Base-by-base conservation (phyloP, 2,888 invertebrate genomes). In the Sphaerophoria rueppellii region DNA sequence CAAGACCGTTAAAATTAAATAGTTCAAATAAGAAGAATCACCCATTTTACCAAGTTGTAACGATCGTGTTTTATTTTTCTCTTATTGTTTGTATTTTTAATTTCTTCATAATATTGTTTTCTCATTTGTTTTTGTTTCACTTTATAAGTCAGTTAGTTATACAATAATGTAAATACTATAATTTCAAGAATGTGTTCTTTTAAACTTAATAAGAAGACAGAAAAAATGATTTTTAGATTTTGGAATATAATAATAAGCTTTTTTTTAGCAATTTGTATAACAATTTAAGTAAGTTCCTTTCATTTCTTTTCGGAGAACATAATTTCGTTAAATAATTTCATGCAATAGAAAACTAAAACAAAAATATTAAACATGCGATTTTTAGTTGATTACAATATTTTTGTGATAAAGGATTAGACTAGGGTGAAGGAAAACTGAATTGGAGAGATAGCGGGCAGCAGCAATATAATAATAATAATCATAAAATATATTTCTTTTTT, bases 161-260 rank as follows among this genome's bases (percentile, higher is more conserved):
- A 83, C 76, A 80, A 83, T 67, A 24, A 67, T 73, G 86, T 83
- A 78, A 83, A 83, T 83, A 86, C 80, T 86, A 87, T 87, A 87
- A 87, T 87, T 87, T 87, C 82, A 87, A 87, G 87, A 87, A 86
- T 87, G 87, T 86, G 78, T 73, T 70, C 63, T 55, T 52, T 81
- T 71, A 73, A 87, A 85, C 87, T 81, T 75, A 85, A 87, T 74
- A 70, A 65, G 57, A 79, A 58, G 61, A 50, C 35, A 50, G 61
- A 50, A 50, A 50, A 48, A 63, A 63, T n/a, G 11, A 32, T 50
- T 14, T 50, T 12, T 16, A 35, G 67, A 54, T 72, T 40, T 55
- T 54, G 61, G 61, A 37, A 79, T 83, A 79, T 72, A 77, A 77
- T 73, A 78, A 74, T 80, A 67, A 67, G 50, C 37, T 24, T 54